Percentiles rank a stretch among this genome's conserved stretches.
Conservation (phyloP, 1,140 invertebrate species). For the Panagrolaimus sp. region DNA sequence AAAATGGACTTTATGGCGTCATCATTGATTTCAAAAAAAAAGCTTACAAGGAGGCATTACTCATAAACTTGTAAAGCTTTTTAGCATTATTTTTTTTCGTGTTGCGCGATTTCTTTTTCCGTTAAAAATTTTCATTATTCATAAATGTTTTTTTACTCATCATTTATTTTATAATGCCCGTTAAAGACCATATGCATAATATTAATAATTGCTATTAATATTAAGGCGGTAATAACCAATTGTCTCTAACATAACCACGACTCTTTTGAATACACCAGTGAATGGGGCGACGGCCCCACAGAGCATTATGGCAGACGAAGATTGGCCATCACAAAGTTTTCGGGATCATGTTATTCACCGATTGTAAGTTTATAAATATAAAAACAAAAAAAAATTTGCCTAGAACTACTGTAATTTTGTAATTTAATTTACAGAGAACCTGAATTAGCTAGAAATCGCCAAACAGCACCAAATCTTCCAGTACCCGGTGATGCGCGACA, state of each 20-base stretch:
- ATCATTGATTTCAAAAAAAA: too few relatives aligned
- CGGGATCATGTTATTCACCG: conserved; percentile 56
- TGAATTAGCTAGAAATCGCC: conserved; percentile 55
- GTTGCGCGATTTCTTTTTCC: too few relatives aligned
- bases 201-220: too few relatives aligned
- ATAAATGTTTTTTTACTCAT: too few relatives aligned
- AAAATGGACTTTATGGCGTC: too few relatives aligned
- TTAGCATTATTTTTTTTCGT: too few relatives aligned
- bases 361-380: conserved; percentile 43
- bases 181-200: too few relatives aligned
- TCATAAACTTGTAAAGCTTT: too few relatives aligned
- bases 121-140: too few relatives aligned
- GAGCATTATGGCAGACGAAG: conserved; percentile 41
- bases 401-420: too few relatives aligned
- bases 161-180: too few relatives aligned
- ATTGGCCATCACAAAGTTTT: conserved; percentile 57
- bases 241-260: conserved; percentile 6
- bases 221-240: conserved; percentile 8
- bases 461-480: conserved; percentile 56
- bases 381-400: neutral
- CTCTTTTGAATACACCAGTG: conserved; percentile 4
- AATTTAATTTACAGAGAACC: conserved; percentile 48
- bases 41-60: too few relatives aligned
- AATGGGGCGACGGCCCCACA: conserved; percentile 8
- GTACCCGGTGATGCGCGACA: conserved; percentile 56